Evolutionary conservation across 2,888 invertebrate species (phyloP), one percentile per base, ranked within the genome.

Genomic region (Empis stercorea): DNA sequence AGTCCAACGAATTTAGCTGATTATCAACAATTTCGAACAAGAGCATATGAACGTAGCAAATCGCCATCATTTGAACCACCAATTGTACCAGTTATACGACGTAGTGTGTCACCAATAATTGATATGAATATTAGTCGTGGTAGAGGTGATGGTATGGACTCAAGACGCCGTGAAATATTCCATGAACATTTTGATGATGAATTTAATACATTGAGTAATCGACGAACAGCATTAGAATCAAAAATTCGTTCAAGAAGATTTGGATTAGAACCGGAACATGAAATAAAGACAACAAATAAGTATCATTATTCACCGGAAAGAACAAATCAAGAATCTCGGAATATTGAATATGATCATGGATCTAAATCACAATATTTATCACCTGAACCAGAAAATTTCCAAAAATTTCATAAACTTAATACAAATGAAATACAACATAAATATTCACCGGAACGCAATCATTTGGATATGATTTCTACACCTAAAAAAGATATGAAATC

Each of bases 221-320:
- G 87, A 44, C 73, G 87, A 14, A 81, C 85, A 51, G 74, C 84
- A 36, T 70, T 87, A 14, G 86, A 87, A 63, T 86, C 86, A 1
- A 74, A 86, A 50, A 76, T 87, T 43, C 78, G 82, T 48, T 80
- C 80, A 30, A 73, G 83, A 42, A 60, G 65, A 4, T 63, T 63
- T 70, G 54, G 66, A 64, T 60, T 64, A 14, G 53, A 51, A 1
- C 13, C 60, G 56, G 70, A 79, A 62, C 71, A 76, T 64, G 66
- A 71, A 60, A 72, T 71, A n/a, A n/a, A n/a, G n/a, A 72, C 9
- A 16, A 30, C 51, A 9, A 48, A 47, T 13, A 43, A 48, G 11
- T 46, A 48, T 36, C 41, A 48, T 10, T 44, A 52, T 23, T 56
- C 73, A 5, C 73, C 74, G 52, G 72, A 76, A 52, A 76, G 76